Evolutionary conservation across 2,113 vertebrate genomes (phyloP).

Genomic region (Poeciliopsis occidentalis): DNA sequence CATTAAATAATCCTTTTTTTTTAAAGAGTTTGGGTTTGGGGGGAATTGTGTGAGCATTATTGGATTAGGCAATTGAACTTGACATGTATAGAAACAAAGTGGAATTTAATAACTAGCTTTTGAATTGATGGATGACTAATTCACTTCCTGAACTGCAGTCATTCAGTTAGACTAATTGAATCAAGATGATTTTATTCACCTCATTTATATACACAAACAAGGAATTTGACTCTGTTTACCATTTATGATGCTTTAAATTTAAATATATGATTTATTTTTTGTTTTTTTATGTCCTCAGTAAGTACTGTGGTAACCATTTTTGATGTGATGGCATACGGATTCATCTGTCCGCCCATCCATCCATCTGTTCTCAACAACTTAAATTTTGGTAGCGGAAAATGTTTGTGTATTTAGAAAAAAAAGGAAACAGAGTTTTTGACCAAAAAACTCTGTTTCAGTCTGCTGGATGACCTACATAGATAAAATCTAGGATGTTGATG

Average conservation of each 20-base stretch:
- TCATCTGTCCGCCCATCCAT: no score
- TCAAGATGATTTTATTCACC: background rate
- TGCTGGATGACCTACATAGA: background rate
- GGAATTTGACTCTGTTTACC: no score
- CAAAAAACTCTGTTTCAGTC: slow-evolving; percentile 24
- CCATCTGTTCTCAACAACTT: background rate
- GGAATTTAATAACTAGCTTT: background rate
- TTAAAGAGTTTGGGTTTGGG: no score
- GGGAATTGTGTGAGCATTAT: background rate
- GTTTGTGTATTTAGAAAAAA: slow-evolving; percentile 11
- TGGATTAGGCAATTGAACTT: background rate
- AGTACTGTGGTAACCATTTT: no score
- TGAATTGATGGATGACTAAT: background rate
- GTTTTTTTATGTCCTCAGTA: no score
- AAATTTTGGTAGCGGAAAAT: background rate
- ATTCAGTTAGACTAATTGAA: background rate
- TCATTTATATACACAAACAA: background rate
- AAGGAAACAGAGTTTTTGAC: background rate
- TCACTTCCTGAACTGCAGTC: background rate
- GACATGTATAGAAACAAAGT: background rate
- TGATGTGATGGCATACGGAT: no score
- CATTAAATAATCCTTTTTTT: no score
- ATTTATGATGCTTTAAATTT: no score
- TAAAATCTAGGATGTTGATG: slow-evolving; percentile 4
- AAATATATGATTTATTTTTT: no score